These are phyloP conservation scores for Microcebus murinus DNA, from an alignment of 2,113 vertebrate species.

Conservation along the genomic window DNA sequence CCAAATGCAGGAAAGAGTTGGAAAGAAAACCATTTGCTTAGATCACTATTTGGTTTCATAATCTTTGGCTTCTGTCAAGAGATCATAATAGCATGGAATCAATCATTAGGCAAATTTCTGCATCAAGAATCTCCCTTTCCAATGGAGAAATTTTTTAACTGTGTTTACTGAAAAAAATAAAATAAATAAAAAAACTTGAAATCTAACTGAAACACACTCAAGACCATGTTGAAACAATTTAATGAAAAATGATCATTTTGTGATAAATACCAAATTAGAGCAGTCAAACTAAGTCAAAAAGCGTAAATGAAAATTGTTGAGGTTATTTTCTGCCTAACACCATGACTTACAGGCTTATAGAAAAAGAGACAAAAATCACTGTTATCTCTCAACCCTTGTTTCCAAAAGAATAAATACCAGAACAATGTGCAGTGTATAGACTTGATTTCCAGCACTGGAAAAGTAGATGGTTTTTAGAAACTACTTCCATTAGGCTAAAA, in stretches of 20 bases:
- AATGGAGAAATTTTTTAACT: neutral
- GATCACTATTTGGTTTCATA: neutral
- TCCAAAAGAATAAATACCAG: neutral
- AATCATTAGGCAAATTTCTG: neutral
- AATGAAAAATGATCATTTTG: conserved; percentile 41
- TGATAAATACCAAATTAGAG: conserved; percentile 38
- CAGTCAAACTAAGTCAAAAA: conserved; percentile 47
- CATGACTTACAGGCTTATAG: conserved; percentile 36
- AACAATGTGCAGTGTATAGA: neutral
- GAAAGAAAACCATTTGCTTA: neutral
- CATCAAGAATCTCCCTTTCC: neutral
- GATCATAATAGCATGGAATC: neutral
- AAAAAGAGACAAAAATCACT: neutral
- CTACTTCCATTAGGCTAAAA: neutral
- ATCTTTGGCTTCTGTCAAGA: neutral
- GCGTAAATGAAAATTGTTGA: conserved; percentile 33
- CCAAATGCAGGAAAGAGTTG: neutral
- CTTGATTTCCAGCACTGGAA: neutral
- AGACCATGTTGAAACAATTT: neutral
- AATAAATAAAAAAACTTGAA: neutral
- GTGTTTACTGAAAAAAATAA: neutral
- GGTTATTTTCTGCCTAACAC: conserved; percentile 44
- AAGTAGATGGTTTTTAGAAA: neutral
- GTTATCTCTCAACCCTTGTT: neutral
- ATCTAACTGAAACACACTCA: conserved; percentile 13